Evolutionary conservation across 1,140 invertebrate species (phyloP), one percentile per base, ranked within the genome.

Genomic region (Heliothis virescens): DNA sequence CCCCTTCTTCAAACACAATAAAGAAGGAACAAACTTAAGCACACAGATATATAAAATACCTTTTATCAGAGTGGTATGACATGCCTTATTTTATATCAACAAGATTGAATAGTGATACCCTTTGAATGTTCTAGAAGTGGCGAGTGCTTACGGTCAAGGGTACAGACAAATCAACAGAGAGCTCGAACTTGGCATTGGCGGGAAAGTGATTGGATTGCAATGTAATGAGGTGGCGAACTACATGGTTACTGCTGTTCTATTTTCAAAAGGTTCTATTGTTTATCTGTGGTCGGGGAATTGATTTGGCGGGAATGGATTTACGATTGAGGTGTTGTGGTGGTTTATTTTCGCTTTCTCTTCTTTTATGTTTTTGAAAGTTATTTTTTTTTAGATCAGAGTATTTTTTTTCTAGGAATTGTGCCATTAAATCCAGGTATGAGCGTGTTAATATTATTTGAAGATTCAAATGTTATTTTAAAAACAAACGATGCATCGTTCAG

Each of bases 151-250:
- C 88, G 88, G 89, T 91, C 90, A 92, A 92, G 90, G 89, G 87
- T 88, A 87, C 82, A 86, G 89, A 92, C 89, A 90, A 92, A 92
- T 92, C 91, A 91, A 79, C 21, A 77, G 85, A 92, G 83, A 92
- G 89, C 86, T 67, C 63, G 90, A 92, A 90, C 90, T 91, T 91
- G 91, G 87, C 90, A 90, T 91, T 92, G 91, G 88, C 79, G 82
- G 60, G 79, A 80, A 86, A 89, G 82, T 74, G 76, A 91, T 89
- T 89, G 85, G 84, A 90, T 89, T 85, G 84, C 82, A 86, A 82
- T 60, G 85, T 87, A 90, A 91, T 89, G 86, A 86, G 55, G 52
- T 82, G 69, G 63, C 2, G 67, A 71, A 62, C 59, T 11, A 50
- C 47, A 13, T 50, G 47, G 21, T 57, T 53, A 52, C 59, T 16